Evolutionary conservation across 2,888 invertebrate species (phyloP), one percentile per base, ranked within the genome.

Genomic region (Zygothrica quintamaculata): DNA sequence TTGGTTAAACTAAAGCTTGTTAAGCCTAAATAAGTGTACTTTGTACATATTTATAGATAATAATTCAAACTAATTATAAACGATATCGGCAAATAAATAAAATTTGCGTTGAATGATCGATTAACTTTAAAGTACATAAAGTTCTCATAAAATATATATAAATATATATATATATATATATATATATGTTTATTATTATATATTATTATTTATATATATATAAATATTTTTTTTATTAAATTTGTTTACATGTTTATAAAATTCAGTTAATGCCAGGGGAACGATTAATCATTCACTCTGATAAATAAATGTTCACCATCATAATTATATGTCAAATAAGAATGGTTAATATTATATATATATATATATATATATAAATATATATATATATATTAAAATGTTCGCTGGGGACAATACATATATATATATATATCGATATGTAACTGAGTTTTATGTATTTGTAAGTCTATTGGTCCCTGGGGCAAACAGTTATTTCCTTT

Each of bases 211-310:
- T 50, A 34, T 43, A 40, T 50, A 15, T 40, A 37, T 5, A 26
- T 33, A 1, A n/a, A n/a, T n/a, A n/a, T n/a, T 42, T 37, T 5
- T 26, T 26, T 52, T 42, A 22, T 36, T 7, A 42, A n/a, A 29
- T 40, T 40, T 50, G 48, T 34, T 59, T 53, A 36, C 52, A 55
- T 44, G 56, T 57, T 66, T 52, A 37, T 37, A 50, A 53, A 50
- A 29, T 6, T 67, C 39, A 67, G 69, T 65, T 47, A 58, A 58
- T 15, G 31, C 55, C 73, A 29, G 29, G 68, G 73, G 74, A 58
- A 3, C 68, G 36, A 71, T 71, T 62, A 73, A 73, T 71, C 71
- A 71, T 66, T 51, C 37, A 11, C 33, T 40, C 61, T 43, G 31
- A 48, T 29, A 12, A 31, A 12, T 31, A 46, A 43, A 52, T 25